These are phyloP conservation scores for Pelodiscus sinensis DNA, from an alignment of 2,113 vertebrate species.

Conservation along the genomic window DNA sequence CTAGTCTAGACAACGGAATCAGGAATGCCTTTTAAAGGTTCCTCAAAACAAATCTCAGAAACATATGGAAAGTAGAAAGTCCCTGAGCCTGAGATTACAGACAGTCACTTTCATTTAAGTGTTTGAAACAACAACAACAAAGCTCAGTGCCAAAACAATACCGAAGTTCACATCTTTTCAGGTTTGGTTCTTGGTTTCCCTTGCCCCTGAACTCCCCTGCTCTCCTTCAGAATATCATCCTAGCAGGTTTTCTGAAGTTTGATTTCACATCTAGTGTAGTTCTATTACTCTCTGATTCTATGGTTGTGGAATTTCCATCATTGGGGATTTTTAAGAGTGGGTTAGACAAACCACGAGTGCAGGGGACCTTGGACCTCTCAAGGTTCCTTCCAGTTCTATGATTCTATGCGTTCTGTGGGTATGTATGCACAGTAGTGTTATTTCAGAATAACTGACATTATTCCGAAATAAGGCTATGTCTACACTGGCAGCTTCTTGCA, in stretches of 20 bases:
- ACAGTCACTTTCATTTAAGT: constrained; percentile 26
- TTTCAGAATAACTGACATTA: too few relatives aligned
- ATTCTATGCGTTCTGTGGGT: too few relatives aligned
- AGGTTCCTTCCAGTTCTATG: too few relatives aligned
- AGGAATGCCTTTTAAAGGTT: not conserved
- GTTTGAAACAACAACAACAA: constrained; percentile 22
- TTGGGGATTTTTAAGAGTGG: too few relatives aligned
- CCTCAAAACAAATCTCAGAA: not conserved
- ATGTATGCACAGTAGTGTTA: too few relatives aligned
- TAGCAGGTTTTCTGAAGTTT: constrained; percentile 52
- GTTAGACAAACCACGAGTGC: too few relatives aligned
- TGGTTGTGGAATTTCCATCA: too few relatives aligned
- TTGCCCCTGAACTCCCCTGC: constrained; percentile 57
- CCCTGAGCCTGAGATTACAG: not conserved
- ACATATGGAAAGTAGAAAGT: constrained; percentile 18
- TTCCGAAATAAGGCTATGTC: too few relatives aligned
- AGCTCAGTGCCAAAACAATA: constrained; percentile 10
- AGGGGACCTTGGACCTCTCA: too few relatives aligned
- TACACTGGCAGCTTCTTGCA: too few relatives aligned
- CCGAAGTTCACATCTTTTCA: constrained; percentile 48
- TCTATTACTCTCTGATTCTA: too few relatives aligned
- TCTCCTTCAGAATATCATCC: constrained; percentile 58
- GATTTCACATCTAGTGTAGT: not conserved
- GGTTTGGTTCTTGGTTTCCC: constrained; percentile 65
- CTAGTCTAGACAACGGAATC: not conserved